phyloP scores from a whole-genome alignment of 2,797 vertebrate genomes.

The Sparidentex hasta region DNA sequence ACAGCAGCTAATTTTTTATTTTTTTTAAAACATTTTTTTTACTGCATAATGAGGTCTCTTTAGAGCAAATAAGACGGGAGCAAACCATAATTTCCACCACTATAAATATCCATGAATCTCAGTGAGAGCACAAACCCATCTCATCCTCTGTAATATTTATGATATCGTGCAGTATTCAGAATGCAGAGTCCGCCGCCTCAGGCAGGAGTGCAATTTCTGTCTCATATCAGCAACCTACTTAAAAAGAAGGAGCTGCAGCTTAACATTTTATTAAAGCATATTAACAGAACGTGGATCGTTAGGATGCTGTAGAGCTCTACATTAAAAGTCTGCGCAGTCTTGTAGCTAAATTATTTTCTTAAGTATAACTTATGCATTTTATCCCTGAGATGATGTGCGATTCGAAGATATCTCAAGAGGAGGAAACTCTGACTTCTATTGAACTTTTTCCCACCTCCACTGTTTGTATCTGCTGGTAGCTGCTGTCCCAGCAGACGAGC shows the following conservation, averaged over 20 bases:
- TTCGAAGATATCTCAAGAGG: neutral
- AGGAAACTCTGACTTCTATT: neutral
- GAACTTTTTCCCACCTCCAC: slow-evolving; percentile 88
- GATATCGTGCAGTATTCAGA: slow-evolving; percentile 33
- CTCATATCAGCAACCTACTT: slow-evolving; percentile 41
- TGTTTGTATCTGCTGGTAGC: slow-evolving; percentile 93
- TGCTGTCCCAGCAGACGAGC: slow-evolving; percentile 94
- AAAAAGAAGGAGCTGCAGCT: slow-evolving; percentile 29
- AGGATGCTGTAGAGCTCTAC: slow-evolving; percentile 10
- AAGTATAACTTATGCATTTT: slow-evolving; percentile 1
- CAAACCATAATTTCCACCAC: slow-evolving; percentile 16
- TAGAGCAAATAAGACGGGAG: slow-evolving; percentile 30
- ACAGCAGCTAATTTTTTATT: neutral
- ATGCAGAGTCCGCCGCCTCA: slow-evolving; percentile 20
- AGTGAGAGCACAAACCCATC: slow-evolving; percentile 28
- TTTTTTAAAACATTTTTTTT: neutral
- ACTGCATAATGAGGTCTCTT: slow-evolving; percentile 16
- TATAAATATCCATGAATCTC: slow-evolving; percentile 43
- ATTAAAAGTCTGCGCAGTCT: neutral
- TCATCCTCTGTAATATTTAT: slow-evolving; percentile 62
- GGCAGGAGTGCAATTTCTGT: slow-evolving; percentile 35
- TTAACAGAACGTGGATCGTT: slow-evolving; percentile 12
- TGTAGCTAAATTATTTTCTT: neutral
- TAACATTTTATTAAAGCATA: slow-evolving; percentile 35
- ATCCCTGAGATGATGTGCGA: neutral